Evolutionary conservation across 2,888 invertebrate genomes (phyloP).

Genomic region (Pandemis cinnamomeana): DNA sequence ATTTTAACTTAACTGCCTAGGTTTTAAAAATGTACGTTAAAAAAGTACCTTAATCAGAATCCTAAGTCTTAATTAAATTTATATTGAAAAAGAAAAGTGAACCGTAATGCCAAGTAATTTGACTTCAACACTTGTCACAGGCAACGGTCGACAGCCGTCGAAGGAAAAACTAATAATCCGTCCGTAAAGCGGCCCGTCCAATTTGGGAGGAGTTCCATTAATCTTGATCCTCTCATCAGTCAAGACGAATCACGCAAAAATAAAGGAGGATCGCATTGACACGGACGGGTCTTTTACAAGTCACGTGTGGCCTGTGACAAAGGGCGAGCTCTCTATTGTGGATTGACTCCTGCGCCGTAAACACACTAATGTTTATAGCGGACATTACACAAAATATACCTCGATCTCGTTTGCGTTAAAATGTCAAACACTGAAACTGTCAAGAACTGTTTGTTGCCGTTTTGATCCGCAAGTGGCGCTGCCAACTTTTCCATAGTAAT

Average conservation of each 20-base stretch:
- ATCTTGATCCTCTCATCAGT: slow-evolving; percentile 70
- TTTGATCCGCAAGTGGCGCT: too few species aligned
- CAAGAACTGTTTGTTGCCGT: too few species aligned
- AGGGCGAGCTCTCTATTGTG: neutral
- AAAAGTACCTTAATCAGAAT: neutral
- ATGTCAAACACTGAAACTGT: too few species aligned
- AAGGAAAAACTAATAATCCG: slow-evolving; percentile 70
- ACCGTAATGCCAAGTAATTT: slow-evolving; percentile 33
- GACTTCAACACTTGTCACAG: slow-evolving; percentile 37
- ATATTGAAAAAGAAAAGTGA: slow-evolving; percentile 23
- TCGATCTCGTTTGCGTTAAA: too few species aligned
- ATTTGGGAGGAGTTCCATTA: slow-evolving; percentile 74
- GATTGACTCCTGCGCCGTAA: neutral
- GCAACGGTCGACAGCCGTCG: slow-evolving; percentile 40
- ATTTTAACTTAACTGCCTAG: too few species aligned
- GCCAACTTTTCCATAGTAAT: too few species aligned
- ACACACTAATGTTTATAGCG: too few species aligned
- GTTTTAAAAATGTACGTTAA: neutral
- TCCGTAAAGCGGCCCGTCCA: slow-evolving; percentile 56
- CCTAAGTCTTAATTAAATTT: slow-evolving; percentile 4
- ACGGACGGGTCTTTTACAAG: neutral
- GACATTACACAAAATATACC: too few species aligned
- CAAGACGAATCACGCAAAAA: slow-evolving; percentile 56
- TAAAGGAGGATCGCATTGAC: slow-evolving; percentile 47
- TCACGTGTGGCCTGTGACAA: slow-evolving; percentile 22